Conservation (phyloP, 2,113 vertebrate genomes). For the Oreocharis arfaki region DNA sequence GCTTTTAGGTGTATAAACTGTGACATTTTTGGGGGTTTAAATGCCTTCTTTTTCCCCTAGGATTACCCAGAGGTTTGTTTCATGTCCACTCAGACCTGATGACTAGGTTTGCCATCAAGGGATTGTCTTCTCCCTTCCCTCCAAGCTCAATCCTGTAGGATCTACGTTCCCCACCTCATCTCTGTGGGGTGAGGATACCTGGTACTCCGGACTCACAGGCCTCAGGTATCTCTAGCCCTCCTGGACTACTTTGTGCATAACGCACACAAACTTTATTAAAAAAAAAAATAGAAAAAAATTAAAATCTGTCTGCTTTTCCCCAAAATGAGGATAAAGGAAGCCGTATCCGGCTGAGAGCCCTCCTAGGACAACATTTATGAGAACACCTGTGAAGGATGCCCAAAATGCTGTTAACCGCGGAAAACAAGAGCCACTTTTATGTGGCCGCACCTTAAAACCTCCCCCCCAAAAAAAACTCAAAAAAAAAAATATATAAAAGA, state of each 20-base stretch:
- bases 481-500: neutral
- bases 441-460: neutral
- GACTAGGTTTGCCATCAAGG: neutral
- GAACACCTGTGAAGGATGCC: neutral
- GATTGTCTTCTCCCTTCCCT: neutral
- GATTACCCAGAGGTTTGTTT: neutral
- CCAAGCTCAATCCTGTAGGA: accelerated
- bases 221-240: neutral
- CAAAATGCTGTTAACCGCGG: neutral
- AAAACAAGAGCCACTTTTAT: neutral
- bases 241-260: neutral
- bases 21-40: neutral
- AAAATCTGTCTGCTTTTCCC: neutral
- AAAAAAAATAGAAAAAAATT: neutral
- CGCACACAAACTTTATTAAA: neutral
- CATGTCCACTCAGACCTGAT: neutral
- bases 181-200: neutral
- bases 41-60: neutral
- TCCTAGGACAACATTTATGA: neutral
- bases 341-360: accelerated
- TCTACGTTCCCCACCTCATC: neutral
- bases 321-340: neutral
- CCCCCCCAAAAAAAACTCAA: neutral
- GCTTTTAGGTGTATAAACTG: neutral
- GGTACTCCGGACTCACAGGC: neutral